Evolutionary conservation across 2,888 invertebrate genomes (phyloP), one percentile per base, ranked within the genome.

Genomic region (Yponomeuta plumbellus): DNA sequence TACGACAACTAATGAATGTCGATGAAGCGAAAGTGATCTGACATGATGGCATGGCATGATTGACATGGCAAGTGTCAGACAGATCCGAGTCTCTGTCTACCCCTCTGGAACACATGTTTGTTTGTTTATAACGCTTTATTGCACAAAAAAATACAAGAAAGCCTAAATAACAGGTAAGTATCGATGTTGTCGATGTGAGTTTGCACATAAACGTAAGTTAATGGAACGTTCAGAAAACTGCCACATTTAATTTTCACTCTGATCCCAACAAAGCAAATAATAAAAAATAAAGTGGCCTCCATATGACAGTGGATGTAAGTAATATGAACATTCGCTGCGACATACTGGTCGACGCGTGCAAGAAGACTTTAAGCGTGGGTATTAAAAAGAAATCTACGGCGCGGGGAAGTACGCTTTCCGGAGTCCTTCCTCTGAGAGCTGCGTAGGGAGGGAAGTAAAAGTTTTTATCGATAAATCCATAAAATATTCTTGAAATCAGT

Each of bases 331-430:
- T n/a, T 23, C 59, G 13, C 8, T 20, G 59, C 59, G 59, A 59
- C 59, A 59, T 59, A 59, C 59, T 59, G 59, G 21, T 69, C 76
- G 73, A 77, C 44, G 44, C 44, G 44, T 17, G 44, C 76, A 77
- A 80, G 77, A 79, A 73, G 79, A 85, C 80, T 85, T 80, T 88
- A 89, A 88, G 88, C 85, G 84, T 85, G 80, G 83, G 85, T 87
- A 88, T 90, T 90, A 88, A 90, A 89, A 90, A 89, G 84, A 88
- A 86, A 88, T 90, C 85, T 81, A 77, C 76, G 76, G 74, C 79
- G 80, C 80, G 82, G 83, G 84, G 79, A 84, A 85, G 83, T 81
- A 80, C 79, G 66, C 58, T 59, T 5, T 39, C 64, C 59, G 39
- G 66, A 57, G 34, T 44, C 52, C 66, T 66, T 59, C 61, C 59